Evolutionary conservation across 2,113 vertebrate species (phyloP).

Genomic region (Furnarius figulus): DNA sequence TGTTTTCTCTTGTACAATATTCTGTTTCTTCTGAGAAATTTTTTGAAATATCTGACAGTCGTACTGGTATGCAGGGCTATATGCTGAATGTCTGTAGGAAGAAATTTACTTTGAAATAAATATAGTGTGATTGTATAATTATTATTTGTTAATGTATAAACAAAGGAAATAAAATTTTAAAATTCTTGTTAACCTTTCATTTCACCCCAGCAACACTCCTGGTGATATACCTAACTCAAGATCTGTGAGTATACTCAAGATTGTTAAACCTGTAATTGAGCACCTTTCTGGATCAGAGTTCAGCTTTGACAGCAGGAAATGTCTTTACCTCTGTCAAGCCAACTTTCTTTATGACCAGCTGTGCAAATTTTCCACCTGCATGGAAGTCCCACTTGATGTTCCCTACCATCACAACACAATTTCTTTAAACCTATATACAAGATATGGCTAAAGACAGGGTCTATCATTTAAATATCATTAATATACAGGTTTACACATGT

Average conservation of each 20-base stretch:
- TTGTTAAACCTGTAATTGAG: not conserved
- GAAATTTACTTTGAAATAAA: not conserved
- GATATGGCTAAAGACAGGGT: not conserved
- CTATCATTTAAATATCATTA: not conserved
- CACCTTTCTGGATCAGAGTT: not conserved
- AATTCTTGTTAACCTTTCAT: not conserved
- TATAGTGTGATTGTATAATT: not conserved
- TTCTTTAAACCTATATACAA: not conserved
- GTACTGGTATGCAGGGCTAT: not conserved
- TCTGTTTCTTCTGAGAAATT: not conserved
- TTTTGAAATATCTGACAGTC: not conserved
- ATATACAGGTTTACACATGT: not conserved
- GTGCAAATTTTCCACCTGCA: not conserved
- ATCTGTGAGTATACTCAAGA: not conserved
- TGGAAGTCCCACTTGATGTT: not conserved
- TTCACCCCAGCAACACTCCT: not conserved
- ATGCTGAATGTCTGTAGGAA: not conserved
- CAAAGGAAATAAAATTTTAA: not conserved
- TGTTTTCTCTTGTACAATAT: rapidly evolving
- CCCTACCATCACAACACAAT: not conserved
- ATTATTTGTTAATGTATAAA: not conserved
- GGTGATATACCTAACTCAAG: not conserved
- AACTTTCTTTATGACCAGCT: not conserved
- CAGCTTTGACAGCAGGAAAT: not conserved
- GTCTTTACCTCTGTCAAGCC: not conserved